These are phyloP conservation scores for Nycticryphes semicollaris DNA, from an alignment of 2,113 vertebrate genomes.

Conservation along the genomic window DNA sequence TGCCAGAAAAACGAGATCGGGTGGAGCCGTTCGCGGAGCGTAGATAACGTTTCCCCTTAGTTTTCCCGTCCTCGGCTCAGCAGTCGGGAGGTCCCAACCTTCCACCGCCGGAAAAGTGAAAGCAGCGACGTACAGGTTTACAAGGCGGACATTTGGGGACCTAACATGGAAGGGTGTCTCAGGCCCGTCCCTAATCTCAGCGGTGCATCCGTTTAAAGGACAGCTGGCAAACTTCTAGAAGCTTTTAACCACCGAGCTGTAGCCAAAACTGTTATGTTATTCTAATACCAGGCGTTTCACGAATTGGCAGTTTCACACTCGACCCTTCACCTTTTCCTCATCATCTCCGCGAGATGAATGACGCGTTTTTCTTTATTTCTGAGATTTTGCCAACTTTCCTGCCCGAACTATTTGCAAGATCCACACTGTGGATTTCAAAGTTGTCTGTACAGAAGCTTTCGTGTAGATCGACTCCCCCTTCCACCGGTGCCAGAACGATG, in stretches of 20 bases:
- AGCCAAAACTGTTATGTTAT: background rate
- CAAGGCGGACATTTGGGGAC: background rate
- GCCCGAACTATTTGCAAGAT: background rate
- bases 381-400: conserved; percentile 34
- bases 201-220: background rate
- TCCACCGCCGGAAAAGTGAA: background rate
- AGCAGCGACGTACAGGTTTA: background rate
- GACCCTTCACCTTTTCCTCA: background rate
- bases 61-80: background rate
- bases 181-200: background rate
- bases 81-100: background rate
- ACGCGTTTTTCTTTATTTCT: background rate
- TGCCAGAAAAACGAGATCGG: conserved; percentile 24
- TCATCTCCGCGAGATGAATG: background rate
- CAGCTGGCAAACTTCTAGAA: background rate
- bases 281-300: conserved; percentile 27
- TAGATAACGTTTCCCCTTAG: background rate
- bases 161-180: background rate
- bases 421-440: background rate
- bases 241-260: background rate
- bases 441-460: background rate
- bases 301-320: conserved; percentile 4
- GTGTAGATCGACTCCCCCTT: background rate
- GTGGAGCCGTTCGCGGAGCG: background rate
- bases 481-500: background rate